Evolutionary conservation across 92 coral and sea anemone species (phyloP).

Genomic region (Epizoanthus rinbou): DNA sequence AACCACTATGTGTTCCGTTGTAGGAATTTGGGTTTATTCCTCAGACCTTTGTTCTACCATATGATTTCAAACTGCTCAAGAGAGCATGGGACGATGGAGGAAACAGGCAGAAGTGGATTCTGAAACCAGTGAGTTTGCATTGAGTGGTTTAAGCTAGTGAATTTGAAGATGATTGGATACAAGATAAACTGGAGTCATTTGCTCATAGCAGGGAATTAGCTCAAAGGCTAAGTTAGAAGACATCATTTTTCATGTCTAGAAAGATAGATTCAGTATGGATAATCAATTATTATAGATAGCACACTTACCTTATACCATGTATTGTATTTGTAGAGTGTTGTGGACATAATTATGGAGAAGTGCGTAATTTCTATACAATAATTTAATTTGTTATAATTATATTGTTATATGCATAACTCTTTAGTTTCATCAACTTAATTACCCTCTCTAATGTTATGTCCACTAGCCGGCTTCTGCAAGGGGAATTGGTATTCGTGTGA

Average conservation of each 20-base stretch:
- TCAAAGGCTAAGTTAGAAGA: too few relatives aligned
- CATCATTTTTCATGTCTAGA: not conserved
- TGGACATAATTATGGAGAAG: too few relatives aligned
- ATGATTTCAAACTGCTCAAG: constrained; percentile 88
- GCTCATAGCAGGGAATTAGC: not conserved
- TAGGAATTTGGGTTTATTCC: constrained; percentile 98
- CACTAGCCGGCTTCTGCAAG: constrained; percentile 97
- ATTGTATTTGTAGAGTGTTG: too few relatives aligned
- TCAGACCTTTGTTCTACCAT: constrained; percentile 93
- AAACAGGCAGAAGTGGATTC: constrained; percentile 95
- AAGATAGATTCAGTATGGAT: too few relatives aligned
- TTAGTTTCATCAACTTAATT: not conserved
- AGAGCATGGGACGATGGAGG: constrained; percentile 99
- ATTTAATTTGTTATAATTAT: too few relatives aligned
- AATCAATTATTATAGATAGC: too few relatives aligned
- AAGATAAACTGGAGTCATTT: not conserved
- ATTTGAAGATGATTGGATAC: not conserved
- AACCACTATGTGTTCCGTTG: not conserved
- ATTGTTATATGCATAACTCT: not conserved
- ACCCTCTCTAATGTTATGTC: not conserved
- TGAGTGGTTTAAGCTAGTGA: too few relatives aligned
- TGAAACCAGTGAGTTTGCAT: constrained; percentile 83
- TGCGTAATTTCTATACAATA: too few relatives aligned
- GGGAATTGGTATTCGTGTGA: constrained; percentile 94
- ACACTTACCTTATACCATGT: too few relatives aligned